Percentiles rank a stretch among this genome's conserved stretches.
These are phyloP conservation scores for Orchestes rusci DNA, from an alignment of 2,888 invertebrate species.

Conservation along the genomic window DNA sequence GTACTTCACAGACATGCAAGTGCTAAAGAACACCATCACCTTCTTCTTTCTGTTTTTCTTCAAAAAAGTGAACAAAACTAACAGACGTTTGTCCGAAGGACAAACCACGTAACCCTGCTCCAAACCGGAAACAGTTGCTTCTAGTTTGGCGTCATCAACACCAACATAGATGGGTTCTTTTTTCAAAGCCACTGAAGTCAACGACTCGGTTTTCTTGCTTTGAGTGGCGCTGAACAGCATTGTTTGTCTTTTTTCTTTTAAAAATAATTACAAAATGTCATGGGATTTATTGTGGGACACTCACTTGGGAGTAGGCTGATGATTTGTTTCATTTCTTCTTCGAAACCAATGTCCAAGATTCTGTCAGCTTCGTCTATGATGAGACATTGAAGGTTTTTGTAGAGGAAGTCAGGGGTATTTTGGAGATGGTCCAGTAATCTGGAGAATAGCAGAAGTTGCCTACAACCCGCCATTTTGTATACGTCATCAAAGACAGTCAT, in stretches of 20 bases:
- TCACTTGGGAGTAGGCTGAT: conserved; percentile 87
- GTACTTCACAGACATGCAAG: conserved; percentile 95
- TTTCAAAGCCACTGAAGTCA: conserved; percentile 84
- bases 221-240: conserved; percentile 98
- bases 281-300: too few relatives aligned
- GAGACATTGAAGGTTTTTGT: conserved; percentile 91
- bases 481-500: too few relatives aligned
- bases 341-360: conserved; percentile 95
- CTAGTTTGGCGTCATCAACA: conserved; percentile 80
- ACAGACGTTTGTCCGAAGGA: conserved; percentile 89
- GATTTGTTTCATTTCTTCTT: conserved; percentile 94
- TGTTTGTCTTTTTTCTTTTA: conserved; percentile 84
- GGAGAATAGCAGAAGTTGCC: background rate
- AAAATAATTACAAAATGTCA: too few relatives aligned
- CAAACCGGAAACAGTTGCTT: conserved; percentile 66
- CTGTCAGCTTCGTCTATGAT: conserved; percentile 97
- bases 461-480: too few relatives aligned
- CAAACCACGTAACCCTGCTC: conserved; percentile 72
- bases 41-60: conserved; percentile 94
- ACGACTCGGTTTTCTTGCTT: conserved; percentile 82
- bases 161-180: conserved; percentile 92
- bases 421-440: conserved; percentile 90
- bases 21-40: conserved; percentile 96
- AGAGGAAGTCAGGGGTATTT: conserved; percentile 80
- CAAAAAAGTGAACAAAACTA: conserved; percentile 92